A percentile compares a stretch with the other conserved stretches of the same genome.
Conservation (phyloP, 2,113 vertebrate species). For the Aptenodytes forsteri region DNA sequence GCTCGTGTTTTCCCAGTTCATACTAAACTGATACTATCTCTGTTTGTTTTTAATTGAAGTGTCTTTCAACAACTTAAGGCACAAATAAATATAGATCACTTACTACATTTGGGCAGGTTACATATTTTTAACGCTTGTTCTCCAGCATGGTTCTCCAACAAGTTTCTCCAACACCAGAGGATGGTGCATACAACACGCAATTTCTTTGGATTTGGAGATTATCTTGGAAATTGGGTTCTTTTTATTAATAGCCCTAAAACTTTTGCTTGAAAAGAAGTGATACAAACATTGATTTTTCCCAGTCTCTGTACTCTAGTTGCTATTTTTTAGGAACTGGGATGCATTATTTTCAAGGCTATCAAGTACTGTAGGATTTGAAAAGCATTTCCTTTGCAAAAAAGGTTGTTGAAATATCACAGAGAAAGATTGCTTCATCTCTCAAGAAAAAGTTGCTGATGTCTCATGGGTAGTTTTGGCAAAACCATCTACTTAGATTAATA, state of each 20-base stretch:
- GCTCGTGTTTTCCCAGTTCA: rapidly evolving
- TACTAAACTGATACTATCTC: background rate
- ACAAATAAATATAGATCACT: background rate
- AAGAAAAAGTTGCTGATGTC: background rate
- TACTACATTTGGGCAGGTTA: background rate
- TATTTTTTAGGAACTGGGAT: background rate
- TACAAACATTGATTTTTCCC: background rate
- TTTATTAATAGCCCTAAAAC: background rate
- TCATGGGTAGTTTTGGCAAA: conserved; percentile 50
- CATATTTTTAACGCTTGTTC: background rate
- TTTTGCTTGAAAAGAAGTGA: background rate
- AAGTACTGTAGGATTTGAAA: background rate
- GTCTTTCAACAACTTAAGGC: background rate
- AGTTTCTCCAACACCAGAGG: background rate
- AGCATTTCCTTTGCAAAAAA: background rate
- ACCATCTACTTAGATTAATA: conserved; percentile 31
- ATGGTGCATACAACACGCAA: background rate
- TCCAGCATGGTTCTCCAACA: background rate
- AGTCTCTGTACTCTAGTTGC: background rate
- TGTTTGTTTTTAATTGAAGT: background rate
- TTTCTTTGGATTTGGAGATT: background rate
- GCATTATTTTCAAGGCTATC: background rate
- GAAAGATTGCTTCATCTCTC: conserved; percentile 12
- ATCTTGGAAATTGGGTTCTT: background rate
- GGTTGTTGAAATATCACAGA: conserved; percentile 6